A percentile compares a stretch with the other conserved stretches of the same genome.
phyloP scores from a whole-genome alignment of 2,888 invertebrate genomes.

The Acanthosepion lycidas region DNA sequence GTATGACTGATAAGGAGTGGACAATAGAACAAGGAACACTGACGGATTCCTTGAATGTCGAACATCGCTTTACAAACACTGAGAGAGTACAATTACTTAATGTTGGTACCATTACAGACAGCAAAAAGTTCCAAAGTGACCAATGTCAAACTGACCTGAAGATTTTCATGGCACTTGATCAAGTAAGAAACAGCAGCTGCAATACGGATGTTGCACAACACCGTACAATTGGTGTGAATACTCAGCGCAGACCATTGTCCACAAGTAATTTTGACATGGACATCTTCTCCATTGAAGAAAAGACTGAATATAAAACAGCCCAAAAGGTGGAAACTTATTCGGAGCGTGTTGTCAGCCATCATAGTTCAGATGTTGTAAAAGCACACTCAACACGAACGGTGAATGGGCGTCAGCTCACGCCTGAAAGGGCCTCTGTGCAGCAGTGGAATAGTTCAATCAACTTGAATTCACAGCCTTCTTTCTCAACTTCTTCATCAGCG shows the following conservation, averaged over 20 bases:
- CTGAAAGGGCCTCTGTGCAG: not conserved
- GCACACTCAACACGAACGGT: not conserved
- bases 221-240: conserved; percentile 61
- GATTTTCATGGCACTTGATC: conserved; percentile 62
- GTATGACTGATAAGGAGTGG: conserved; percentile 67
- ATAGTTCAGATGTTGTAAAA: not conserved
- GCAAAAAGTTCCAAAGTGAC: conserved; percentile 46
- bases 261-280: conserved; percentile 56
- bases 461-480: not conserved
- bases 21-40: conserved; percentile 66
- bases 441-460: not conserved
- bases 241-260: conserved; percentile 56
- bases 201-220: conserved; percentile 59
- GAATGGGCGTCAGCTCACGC: not conserved
- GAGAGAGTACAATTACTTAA: conserved; percentile 58
- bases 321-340: not conserved
- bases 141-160: conserved; percentile 64
- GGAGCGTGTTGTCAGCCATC: not conserved
- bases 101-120: conserved; percentile 67
- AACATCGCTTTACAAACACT: conserved; percentile 64
- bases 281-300: conserved; percentile 49
- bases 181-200: conserved; percentile 57
- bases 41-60: conserved; percentile 58
- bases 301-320: not conserved
- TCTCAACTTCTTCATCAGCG: not conserved